Percentiles rank a stretch among this genome's conserved stretches.
Conservation (phyloP, 2,888 invertebrate species). For the Sussaba pulchella region DNA sequence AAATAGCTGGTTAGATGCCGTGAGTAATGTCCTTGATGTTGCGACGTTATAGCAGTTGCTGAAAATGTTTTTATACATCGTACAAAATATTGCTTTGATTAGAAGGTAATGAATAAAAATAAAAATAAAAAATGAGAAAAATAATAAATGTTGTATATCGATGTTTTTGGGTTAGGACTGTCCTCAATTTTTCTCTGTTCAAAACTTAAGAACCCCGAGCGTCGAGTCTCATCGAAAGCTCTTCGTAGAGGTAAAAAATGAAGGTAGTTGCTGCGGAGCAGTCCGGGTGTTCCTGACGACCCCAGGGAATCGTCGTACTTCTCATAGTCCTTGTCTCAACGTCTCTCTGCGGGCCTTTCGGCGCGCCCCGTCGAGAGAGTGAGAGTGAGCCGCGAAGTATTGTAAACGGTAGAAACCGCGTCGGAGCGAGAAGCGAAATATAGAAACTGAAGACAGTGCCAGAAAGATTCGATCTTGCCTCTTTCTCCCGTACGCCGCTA, state of each 20-base stretch:
- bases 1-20: background rate
- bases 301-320: slow-evolving; percentile 39
- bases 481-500: slow-evolving; percentile 2
- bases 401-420: slow-evolving; percentile 30
- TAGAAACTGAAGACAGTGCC: background rate
- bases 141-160: background rate
- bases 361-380: slow-evolving; percentile 33
- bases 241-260: slow-evolving; percentile 70
- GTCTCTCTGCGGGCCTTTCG: slow-evolving; percentile 30
- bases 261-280: slow-evolving; percentile 71
- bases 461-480: slow-evolving; percentile 6
- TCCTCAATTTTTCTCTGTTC: slow-evolving; percentile 35
- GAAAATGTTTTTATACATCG: no score
- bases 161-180: slow-evolving; percentile 11
- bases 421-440: slow-evolving; percentile 19
- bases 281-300: slow-evolving; percentile 57
- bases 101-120: background rate
- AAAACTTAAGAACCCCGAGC: slow-evolving; percentile 61
- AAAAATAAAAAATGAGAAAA: background rate
- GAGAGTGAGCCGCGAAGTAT: background rate
- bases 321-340: slow-evolving; percentile 32
- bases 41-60: background rate
- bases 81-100: no score
- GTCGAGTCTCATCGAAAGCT: slow-evolving; percentile 54
- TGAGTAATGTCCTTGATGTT: background rate